A percentile compares a stretch with the other conserved stretches of the same genome.
Conservation (phyloP, 2,888 invertebrate species). For the Petrolisthes manimaculis region DNA sequence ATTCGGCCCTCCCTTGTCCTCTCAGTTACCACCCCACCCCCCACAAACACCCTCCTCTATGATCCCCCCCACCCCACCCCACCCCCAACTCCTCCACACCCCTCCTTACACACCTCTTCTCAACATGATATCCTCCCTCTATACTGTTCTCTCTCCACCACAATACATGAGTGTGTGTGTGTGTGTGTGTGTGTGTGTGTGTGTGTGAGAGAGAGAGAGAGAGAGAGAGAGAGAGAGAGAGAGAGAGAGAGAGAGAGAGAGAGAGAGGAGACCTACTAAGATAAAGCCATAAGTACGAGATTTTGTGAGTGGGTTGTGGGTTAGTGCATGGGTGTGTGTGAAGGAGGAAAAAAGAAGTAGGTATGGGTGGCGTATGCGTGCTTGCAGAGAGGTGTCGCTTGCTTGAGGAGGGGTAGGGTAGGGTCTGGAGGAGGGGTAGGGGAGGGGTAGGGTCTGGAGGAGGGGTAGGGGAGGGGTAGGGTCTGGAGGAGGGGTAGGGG, state of each 20-base stretch:
- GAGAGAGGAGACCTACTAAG: too few relatives aligned
- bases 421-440: background rate
- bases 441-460: background rate
- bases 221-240: background rate
- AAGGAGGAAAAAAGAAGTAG: too few relatives aligned
- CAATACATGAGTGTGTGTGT: background rate
- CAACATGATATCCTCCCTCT: background rate
- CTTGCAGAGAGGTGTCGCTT: background rate
- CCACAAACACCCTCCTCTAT: too few relatives aligned
- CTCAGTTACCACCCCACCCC: too few relatives aligned
- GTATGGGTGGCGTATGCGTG: too few relatives aligned
- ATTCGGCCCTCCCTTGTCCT: too few relatives aligned
- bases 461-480: background rate
- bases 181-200: slow-evolving; percentile 13
- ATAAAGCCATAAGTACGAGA: too few relatives aligned
- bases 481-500: too few relatives aligned
- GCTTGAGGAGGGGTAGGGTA: slow-evolving; percentile 3
- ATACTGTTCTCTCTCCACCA: background rate
- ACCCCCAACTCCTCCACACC: too few relatives aligned
- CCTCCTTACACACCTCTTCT: too few relatives aligned
- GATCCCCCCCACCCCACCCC: too few relatives aligned
- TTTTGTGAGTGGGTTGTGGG: too few relatives aligned
- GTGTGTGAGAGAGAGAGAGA: background rate
- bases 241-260: background rate
- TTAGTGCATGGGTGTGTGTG: background rate